Evolutionary conservation across 2,797 vertebrate species (phyloP).

Genomic region (Lophura swinhoii): DNA sequence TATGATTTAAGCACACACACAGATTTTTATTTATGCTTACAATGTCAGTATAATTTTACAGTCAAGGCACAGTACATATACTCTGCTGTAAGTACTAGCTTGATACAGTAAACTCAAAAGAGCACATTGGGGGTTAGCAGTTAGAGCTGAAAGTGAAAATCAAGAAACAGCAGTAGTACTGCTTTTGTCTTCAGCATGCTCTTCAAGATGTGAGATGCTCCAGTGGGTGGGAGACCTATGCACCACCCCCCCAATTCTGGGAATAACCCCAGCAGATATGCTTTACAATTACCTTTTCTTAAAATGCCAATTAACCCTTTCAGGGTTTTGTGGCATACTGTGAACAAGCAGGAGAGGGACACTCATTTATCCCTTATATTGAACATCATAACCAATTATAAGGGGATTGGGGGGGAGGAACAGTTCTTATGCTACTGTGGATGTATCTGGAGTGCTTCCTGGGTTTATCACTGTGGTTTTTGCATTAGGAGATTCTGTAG

Average conservation of each 20-base stretch:
- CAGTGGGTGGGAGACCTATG: conserved; percentile 81
- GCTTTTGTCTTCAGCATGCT: conserved; percentile 78
- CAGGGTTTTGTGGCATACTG: conserved; percentile 73
- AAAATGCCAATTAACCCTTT: conserved; percentile 83
- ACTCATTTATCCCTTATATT: conserved; percentile 72
- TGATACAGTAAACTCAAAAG: conserved; percentile 73
- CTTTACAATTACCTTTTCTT: conserved; percentile 80
- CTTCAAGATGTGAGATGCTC: conserved; percentile 79
- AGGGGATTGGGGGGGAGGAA: conserved; percentile 21
- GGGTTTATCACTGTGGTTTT: neutral
- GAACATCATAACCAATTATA: conserved; percentile 66
- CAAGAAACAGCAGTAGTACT: conserved; percentile 75
- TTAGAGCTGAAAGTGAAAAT: conserved; percentile 78
- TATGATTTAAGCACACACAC: conserved; percentile 54
- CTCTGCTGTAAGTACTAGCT: conserved; percentile 71
- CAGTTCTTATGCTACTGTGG: conserved; percentile 19
- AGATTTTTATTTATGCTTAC: conserved; percentile 71
- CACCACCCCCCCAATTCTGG: conserved; percentile 76
- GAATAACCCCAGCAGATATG: conserved; percentile 73
- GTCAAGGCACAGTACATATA: conserved; percentile 61
- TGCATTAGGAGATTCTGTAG: neutral
- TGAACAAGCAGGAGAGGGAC: conserved; percentile 71
- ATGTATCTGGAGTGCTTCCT: conserved; percentile 38
- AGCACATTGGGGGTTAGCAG: conserved; percentile 69
- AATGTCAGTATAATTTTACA: conserved; percentile 72